A percentile compares a stretch with the other conserved stretches of the same genome.
Evolutionary conservation across 2,888 invertebrate species (phyloP).

Genomic region (Tipula unca): DNA sequence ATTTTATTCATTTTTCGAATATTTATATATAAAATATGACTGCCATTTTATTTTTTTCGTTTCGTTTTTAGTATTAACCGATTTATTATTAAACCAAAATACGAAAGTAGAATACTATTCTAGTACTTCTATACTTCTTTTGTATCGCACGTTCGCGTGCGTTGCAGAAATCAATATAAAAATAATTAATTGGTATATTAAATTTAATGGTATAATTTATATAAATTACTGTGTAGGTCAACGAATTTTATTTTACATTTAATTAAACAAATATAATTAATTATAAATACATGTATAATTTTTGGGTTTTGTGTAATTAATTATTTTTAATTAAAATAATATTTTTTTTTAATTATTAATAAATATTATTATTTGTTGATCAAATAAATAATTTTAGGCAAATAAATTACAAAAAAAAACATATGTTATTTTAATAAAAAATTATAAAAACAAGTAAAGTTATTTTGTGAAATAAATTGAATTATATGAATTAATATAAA

Average conservation of each 20-base stretch:
- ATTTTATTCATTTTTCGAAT: not conserved
- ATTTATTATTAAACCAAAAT: not conserved
- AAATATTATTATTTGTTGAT: not conserved
- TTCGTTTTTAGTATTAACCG: not conserved
- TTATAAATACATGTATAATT: not conserved
- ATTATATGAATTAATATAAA: conserved; percentile 3
- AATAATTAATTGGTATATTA: not conserved
- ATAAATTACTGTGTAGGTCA: not conserved
- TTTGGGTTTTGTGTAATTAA: conserved; percentile 4
- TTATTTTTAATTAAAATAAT: not conserved
- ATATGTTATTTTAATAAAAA: conserved; percentile 4
- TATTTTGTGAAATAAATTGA: conserved; percentile 8
- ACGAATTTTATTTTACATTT: not conserved
- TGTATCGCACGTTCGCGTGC: not conserved
- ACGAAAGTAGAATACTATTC: not conserved
- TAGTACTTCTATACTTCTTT: not conserved
- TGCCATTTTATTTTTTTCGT: not conserved
- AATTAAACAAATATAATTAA: not conserved
- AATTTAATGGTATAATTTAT: not conserved
- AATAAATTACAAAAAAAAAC: not conserved
- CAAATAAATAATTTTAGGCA: not conserved
- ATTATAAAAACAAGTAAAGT: not conserved
- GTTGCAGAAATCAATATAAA: not conserved
- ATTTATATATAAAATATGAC: not conserved
- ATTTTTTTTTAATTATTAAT: not conserved